Conservation (phyloP, 2,113 vertebrate species). For the Galemys pyrenaicus region DNA sequence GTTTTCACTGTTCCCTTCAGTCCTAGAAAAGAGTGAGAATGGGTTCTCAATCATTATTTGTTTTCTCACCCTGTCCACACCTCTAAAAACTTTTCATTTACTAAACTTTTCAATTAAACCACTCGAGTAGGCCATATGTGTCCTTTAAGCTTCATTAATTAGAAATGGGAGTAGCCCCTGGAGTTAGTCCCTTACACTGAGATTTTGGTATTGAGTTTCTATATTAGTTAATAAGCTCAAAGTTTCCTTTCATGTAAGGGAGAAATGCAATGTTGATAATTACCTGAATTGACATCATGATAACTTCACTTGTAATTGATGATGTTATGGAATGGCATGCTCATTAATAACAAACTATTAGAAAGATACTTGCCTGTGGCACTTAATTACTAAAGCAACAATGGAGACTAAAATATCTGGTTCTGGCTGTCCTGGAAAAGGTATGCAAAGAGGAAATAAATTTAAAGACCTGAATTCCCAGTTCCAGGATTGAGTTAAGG, state of each 20-base stretch:
- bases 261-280: not conserved
- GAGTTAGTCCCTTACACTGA: not conserved
- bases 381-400: not conserved
- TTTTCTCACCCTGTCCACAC: not conserved
- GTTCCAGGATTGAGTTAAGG: not conserved
- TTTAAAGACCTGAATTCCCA: not conserved
- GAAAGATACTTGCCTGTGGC: not conserved
- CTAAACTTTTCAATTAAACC: not conserved
- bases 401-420: not conserved
- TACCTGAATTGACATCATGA: not conserved
- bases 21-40: not conserved
- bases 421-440: not conserved
- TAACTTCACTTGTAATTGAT: not conserved
- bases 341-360: not conserved
- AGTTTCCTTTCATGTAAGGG: not conserved
- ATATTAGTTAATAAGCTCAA: not conserved
- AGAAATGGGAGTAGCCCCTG: not conserved
- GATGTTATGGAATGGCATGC: not conserved
- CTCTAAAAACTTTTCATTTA: not conserved
- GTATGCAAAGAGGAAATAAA: not conserved
- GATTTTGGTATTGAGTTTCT: not conserved
- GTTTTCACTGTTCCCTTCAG: not conserved
- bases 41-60: not conserved
- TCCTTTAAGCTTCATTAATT: not conserved
- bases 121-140: not conserved